Conservation (phyloP, 2,888 invertebrate species). For the Erebia aethiops region DNA sequence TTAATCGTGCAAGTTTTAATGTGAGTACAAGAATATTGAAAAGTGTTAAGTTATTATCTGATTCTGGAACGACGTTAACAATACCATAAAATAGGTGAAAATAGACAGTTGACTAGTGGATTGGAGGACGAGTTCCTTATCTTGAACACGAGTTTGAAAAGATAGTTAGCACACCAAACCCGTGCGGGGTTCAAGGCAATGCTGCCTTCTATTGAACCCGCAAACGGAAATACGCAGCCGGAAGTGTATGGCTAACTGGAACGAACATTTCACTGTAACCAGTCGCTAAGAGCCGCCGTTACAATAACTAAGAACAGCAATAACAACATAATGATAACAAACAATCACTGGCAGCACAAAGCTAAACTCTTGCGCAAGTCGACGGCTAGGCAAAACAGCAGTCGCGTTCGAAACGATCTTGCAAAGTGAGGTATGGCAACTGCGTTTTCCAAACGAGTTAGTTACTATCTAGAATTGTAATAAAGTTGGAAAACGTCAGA, state of each 20-base stretch:
- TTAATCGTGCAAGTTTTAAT: too few relatives aligned
- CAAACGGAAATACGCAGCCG: too few relatives aligned
- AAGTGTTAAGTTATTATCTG: too few relatives aligned
- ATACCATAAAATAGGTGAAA: too few relatives aligned
- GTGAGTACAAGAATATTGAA: too few relatives aligned
- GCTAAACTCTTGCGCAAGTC: slow-evolving; percentile 37
- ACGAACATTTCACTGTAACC: background rate
- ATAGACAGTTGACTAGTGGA: too few relatives aligned
- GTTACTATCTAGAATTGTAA: background rate
- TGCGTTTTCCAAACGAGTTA: slow-evolving; percentile 8
- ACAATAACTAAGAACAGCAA: slow-evolving; percentile 1
- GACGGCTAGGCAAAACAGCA: slow-evolving; percentile 33
- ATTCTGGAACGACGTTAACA: too few relatives aligned
- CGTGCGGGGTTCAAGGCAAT: too few relatives aligned
- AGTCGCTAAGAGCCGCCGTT: background rate
- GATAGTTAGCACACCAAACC: too few relatives aligned
- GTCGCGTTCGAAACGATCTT: slow-evolving; percentile 26
- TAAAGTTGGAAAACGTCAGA: background rate
- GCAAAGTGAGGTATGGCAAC: slow-evolving; percentile 25
- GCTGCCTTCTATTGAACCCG: too few relatives aligned
- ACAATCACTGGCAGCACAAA: slow-evolving; percentile 15
- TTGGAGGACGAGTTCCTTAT: too few relatives aligned
- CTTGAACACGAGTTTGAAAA: too few relatives aligned
- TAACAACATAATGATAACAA: slow-evolving; percentile 14
- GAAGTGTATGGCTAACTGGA: background rate